Base-by-base conservation (phyloP, 2,888 invertebrate genomes). In the Orthosia cruda region DNA sequence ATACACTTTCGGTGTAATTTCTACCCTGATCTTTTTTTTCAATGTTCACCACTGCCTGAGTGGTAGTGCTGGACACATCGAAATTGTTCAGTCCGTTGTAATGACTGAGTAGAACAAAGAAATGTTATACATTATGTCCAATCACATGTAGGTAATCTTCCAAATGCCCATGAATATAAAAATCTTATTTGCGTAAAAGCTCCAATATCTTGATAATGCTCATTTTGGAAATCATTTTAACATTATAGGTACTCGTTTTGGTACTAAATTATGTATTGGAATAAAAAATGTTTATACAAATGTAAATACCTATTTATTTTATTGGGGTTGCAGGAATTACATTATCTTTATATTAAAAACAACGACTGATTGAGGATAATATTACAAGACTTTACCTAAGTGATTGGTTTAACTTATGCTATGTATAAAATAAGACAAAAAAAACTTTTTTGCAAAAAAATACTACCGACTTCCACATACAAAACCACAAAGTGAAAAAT, bases 261-360 rank as follows among this genome's bases (percentile, higher is more conserved):
- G 16, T 70, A 49, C 15, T 70, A 70, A 32, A 80, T 74, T 52
- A 81, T 84, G 58, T 50, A 74, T 58, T 26, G 26, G 11, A 59
- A 18, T 64, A 18, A 58, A 50, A 49, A 4, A 45, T 55, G 3
- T 4, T 54, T 20, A 54, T 54, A 20, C 4, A 54, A 54, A 20
- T 54, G 4, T 11, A 9, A 1, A 9, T 40, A 40, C 0, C 32
- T 32, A 13, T 20, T 54, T 54, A 4, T 13, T 40, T 40, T 55
- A 55, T 20, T 15, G 13, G 23, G 23, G 15, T 11, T 23, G 23
- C 15, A 55, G 23, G 54, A 5, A 23, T 55, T 13, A 13, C 40
- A 40, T 40, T 40, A 32, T 7, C 7, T 32, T n/a, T n/a, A n/a
- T n/a, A 20, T 4, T 54, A 13, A 1, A 23, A 20, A 32, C 32